Percentiles rank a stretch among this genome's conserved stretches.
Conservation (phyloP, 2,888 invertebrate species). For the Siphlonurus alternatus region DNA sequence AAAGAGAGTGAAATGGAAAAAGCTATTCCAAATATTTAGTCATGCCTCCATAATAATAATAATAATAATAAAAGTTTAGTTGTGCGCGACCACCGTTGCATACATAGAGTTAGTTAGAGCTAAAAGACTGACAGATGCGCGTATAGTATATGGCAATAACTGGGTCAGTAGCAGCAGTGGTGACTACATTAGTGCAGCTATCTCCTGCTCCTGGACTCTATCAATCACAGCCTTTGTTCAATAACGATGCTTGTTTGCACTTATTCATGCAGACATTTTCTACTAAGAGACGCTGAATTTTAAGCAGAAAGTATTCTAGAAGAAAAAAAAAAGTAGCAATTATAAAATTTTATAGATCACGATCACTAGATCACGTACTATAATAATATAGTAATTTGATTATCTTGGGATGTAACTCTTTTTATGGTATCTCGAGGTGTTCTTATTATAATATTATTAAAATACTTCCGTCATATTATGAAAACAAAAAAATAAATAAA, state of each 20-base stretch:
- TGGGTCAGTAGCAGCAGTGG: too few relatives aligned
- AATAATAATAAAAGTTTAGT: neutral
- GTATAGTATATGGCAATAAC: too few relatives aligned
- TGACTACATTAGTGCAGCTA: too few relatives aligned
- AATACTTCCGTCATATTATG: too few relatives aligned
- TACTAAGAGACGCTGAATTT: too few relatives aligned
- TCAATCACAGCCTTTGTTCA: neutral
- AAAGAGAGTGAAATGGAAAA: neutral
- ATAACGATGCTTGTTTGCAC: too few relatives aligned
- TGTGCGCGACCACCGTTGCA: neutral
- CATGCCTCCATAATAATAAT: neutral
- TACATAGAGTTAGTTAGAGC: too few relatives aligned
- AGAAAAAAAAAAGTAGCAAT: neutral
- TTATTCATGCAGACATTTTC: too few relatives aligned
- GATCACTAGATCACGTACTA: neutral
- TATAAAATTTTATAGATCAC: neutral
- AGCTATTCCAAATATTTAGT: neutral
- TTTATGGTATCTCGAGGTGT: too few relatives aligned
- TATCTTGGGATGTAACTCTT: neutral
- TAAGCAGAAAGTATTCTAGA: too few relatives aligned
- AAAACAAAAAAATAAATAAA: neutral
- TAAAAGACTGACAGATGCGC: too few relatives aligned
- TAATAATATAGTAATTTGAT: neutral
- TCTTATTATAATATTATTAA: too few relatives aligned
- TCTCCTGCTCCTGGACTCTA: neutral